Conservation (phyloP, 2,888 invertebrate species). For the Clepsis dumicolana region DNA sequence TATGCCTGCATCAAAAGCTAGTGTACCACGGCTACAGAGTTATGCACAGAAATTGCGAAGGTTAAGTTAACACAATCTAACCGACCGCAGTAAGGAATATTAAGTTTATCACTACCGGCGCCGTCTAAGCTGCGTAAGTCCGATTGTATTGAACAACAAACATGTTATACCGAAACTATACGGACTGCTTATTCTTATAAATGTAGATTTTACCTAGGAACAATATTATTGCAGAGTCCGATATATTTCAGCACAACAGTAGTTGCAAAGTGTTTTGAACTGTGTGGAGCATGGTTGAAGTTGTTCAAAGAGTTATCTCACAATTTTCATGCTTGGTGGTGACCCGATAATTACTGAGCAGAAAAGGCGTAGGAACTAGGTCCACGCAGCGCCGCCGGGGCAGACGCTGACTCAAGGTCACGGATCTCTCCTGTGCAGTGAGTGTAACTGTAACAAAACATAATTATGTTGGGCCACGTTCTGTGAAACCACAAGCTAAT, state of each 20-base stretch:
- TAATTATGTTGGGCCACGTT: not conserved
- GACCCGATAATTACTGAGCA: constrained; percentile 80
- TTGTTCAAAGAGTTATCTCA: constrained; percentile 69
- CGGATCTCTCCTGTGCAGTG: constrained; percentile 56
- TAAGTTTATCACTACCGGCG: not conserved
- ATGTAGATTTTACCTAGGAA: constrained; percentile 37
- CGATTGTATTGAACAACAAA: constrained; percentile 10
- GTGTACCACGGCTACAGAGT: not conserved
- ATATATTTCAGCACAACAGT: constrained; percentile 13
- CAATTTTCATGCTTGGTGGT: constrained; percentile 60
- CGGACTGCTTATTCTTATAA: constrained; percentile 25
- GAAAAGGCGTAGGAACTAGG: constrained; percentile 82
- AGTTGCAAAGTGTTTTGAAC: not conserved
- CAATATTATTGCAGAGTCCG: constrained; percentile 24
- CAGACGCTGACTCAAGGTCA: constrained; percentile 63
- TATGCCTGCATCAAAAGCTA: not conserved
- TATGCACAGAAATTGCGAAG: constrained; percentile 12
- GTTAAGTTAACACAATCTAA: not conserved
- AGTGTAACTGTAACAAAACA: constrained; percentile 55
- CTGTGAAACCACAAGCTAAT: not conserved
- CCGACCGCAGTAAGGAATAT: not conserved
- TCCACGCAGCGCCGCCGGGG: constrained; percentile 67
- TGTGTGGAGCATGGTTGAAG: not conserved
- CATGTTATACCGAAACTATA: constrained; percentile 12
- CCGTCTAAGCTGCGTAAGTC: not conserved